Base-by-base conservation (phyloP, 2,888 invertebrate genomes). In the Clepsis dumicolana region DNA sequence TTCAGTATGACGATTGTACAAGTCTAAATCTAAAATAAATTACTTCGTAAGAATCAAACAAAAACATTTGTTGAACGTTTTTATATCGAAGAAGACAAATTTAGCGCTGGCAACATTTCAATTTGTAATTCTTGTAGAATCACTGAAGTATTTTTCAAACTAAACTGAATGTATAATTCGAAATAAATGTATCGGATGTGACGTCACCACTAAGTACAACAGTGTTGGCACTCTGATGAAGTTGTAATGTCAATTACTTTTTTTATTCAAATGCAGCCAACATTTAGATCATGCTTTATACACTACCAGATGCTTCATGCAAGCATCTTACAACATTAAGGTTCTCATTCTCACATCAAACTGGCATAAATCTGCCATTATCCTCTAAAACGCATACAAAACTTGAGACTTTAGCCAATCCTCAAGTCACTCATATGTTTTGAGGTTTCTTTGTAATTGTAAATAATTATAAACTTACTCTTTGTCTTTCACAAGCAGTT, bases 401-500 rank as follows among this genome's bases (percentile, higher is more conserved):
- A 35, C 35, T 56, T 56, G 21, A 21, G 8, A n/a, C 7, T 52
- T 52, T 14, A 14, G 14, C 16, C 32, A 16, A 32, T 56, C 4
- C n/a, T n/a, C n/a, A 50, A 18, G 21, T 27, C 41, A 21, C 0
- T 24, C 4, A 38, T 50, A 52, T 21, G 54, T 27, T 41, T 67
- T 62, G 50, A 67, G 48, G 16, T 38, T 41, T 1, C 18, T 48
- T 25, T 66, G 18, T 52, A 52, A 24, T 35, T 12, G 38, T 18
- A 60, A 48, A 66, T 62, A 14, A 21, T 35, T 62, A 21, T 35
- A 56, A 74, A 95, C 97, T 96, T 94, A 98, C 98, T 96, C 96
- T 94, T 97, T 96, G 85, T 99, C 97, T 93, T 99, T 99, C 74
- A 98, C 94, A 77, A 99, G 96, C 10, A 99, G 95, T 90, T 97